These are phyloP conservation scores for Agrotis ipsilon DNA, from an alignment of 2,888 invertebrate species.

Conservation along the genomic window DNA sequence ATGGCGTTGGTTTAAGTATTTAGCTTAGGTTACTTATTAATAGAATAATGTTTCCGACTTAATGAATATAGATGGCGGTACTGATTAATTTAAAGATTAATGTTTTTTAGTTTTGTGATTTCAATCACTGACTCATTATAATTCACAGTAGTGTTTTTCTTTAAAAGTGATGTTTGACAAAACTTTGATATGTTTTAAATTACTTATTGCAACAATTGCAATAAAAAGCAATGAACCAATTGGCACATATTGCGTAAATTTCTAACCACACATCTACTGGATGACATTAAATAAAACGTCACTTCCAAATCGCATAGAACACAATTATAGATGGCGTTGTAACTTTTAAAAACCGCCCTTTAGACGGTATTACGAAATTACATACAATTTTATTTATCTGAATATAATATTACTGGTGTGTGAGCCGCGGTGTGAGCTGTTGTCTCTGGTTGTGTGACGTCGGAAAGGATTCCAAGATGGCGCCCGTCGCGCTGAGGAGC, in stretches of 20 bases:
- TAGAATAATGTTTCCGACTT: constrained; percentile 30
- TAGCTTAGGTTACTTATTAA: constrained; percentile 35
- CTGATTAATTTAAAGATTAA: constrained; percentile 24
- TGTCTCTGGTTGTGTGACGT: constrained; percentile 90
- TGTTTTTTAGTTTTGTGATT: constrained; percentile 24
- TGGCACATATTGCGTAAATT: constrained; percentile 1
- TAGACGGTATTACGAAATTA: constrained; percentile 38
- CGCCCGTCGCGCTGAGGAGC: constrained; percentile 86
- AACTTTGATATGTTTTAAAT: constrained; percentile 1
- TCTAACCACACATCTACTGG: neutral
- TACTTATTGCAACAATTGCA: constrained; percentile 2
- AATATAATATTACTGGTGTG: constrained; percentile 91
- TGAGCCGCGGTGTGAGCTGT: constrained; percentile 86
- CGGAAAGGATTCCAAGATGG: constrained; percentile 95
- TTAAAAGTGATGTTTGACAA: constrained; percentile 17
- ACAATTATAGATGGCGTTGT: constrained; percentile 17
- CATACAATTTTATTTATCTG: constrained; percentile 79
- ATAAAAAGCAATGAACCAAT: constrained; percentile 8
- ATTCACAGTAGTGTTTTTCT: neutral
- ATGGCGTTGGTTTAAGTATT: constrained; percentile 56
- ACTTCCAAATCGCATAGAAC: neutral
- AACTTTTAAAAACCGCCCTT: neutral
- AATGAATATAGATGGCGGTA: constrained; percentile 52
- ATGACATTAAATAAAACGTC: constrained; percentile 7
- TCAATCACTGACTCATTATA: neutral